Base-by-base conservation (phyloP, 37 sponge, comb jelly and placozoan genomes). In the Chondrilla cf. caribensis region DNA sequence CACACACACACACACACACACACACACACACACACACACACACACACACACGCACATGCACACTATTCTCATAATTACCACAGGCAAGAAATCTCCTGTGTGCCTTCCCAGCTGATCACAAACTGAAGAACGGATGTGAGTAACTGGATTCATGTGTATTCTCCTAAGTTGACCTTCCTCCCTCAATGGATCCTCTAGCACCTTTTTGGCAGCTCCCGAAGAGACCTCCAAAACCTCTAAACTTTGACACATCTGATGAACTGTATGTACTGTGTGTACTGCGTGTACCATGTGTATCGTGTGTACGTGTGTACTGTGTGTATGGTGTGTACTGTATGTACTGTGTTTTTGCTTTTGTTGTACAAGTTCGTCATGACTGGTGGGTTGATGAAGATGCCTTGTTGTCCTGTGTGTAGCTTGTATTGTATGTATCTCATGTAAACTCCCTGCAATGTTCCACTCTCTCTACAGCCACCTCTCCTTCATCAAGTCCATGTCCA, bases 151-250 rank as follows among this genome's bases (percentile, higher is more conserved):
- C 11, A 26, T 68, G 29, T 24, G 18, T n/a, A 11, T 73, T 37
- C 3, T 43, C 21, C 2, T 35, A n/a, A 8, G 14, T 18, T 29
- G 7, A 3, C 64, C 24, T 38, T 36, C 28, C 51, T 51, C 67
- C n/a, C n/a, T n/a, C n/a, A n/a, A n/a, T n/a, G n/a, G n/a, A n/a
- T n/a, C n/a, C n/a, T n/a, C n/a, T 71, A 89, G 95, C 94, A 77
- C 84, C 87, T 1, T 98, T 98, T 81, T 98, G 99, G 99, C 91
- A 93, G 79, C 87, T 87, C 15, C 96, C 99, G 22, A 95, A 94
- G 79, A 43, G 99, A 38, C 91, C 93, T 51, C 99, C 99, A 18
- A 84, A 35, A 4, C 93, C 91, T 62, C 65, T 95, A 31, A 72
- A 62, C 2, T 98, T 96, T 86, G 89, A 93, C 58, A 5, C 68